Evolutionary conservation across 2,113 vertebrate species (phyloP).

Genomic region (Drymodes brunneopygia): DNA sequence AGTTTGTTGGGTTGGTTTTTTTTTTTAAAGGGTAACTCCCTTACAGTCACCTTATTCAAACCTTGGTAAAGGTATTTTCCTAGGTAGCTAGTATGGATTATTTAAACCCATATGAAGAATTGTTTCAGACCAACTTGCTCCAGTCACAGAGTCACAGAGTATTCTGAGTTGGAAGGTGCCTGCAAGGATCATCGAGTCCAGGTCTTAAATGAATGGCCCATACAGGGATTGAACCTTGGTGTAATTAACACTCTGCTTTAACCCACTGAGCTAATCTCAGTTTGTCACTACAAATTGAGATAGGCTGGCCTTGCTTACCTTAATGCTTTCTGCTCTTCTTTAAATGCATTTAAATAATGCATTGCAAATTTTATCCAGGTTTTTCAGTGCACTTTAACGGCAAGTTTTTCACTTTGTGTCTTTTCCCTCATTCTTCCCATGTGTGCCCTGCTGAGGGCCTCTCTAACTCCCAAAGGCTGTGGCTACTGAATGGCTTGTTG

Average conservation of each 20-base stretch:
- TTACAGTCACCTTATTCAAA: not conserved
- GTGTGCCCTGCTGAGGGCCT: not conserved
- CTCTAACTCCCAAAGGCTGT: not conserved
- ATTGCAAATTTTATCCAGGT: not conserved
- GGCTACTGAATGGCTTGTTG: not conserved
- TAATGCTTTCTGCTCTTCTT: not conserved
- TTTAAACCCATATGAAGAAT: not conserved
- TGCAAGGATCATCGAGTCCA: not conserved
- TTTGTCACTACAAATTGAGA: not conserved
- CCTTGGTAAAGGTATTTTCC: not conserved
- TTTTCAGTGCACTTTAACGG: not conserved
- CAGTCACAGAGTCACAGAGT: not conserved
- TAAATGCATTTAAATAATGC: not conserved
- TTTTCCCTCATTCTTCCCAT: not conserved
- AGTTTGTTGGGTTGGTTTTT: not conserved
- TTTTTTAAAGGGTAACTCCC: not conserved
- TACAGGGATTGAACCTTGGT: not conserved
- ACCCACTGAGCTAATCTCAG: not conserved
- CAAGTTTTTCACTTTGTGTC: not conserved
- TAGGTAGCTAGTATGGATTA: not conserved
- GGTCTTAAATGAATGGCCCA: not conserved
- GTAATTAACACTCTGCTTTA: not conserved
- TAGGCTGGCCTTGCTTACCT: not conserved
- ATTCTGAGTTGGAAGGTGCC: not conserved
- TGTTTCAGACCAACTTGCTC: not conserved